Base-by-base conservation (phyloP, 2,113 vertebrate species). In the Desmodus rotundus region DNA sequence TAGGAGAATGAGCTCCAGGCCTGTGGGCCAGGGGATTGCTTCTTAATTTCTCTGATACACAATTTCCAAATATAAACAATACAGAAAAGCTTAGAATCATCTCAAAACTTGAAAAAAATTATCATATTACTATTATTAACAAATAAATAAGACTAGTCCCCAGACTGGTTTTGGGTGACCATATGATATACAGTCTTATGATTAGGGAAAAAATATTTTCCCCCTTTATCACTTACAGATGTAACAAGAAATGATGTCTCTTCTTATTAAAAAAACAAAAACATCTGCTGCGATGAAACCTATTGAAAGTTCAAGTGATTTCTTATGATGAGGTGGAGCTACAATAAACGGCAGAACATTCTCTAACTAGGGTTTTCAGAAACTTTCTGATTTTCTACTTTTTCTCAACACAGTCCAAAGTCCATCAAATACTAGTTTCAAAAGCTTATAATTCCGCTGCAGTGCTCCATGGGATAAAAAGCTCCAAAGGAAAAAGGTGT, bases 271-370 rank as follows among this genome's bases (percentile, higher is more conserved):
- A 43, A 17, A 52, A n/a, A 72, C n/a, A 68, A 41, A 54, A 91
- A 8, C 5, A 9, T 7, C 2, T 72, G 4, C n/a, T 70, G 12
- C 4, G 13, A 56, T 41, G 36, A 56, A 87, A 83, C 16, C 43
- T 61, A 81, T 3, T 31, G 14, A 45, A 56, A 73, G 22, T 50
- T 67, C 31, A 52, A n/a, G 65, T 20, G 65, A 78, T 86, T 52
- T 54, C 36, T 72, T 24, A 80, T 15, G 3, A 43, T 63, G 33
- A 11, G 67, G 3, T 2, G 0, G 10, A 47, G 33, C 63, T 74
- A 70, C 68, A 82, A 92, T 43, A 77, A 87, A 93, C 89, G 94
- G 78, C 13, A 56, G 77, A 56, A 74, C 41, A 31, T 13, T 90
- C 43, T 17, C 38, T 10, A 83, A 13, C n/a, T 16, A 36, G 45